A percentile compares a stretch with the other conserved stretches of the same genome.
Conservation (phyloP, 2,888 invertebrate genomes). For the Leptarthrus brevirostris region DNA sequence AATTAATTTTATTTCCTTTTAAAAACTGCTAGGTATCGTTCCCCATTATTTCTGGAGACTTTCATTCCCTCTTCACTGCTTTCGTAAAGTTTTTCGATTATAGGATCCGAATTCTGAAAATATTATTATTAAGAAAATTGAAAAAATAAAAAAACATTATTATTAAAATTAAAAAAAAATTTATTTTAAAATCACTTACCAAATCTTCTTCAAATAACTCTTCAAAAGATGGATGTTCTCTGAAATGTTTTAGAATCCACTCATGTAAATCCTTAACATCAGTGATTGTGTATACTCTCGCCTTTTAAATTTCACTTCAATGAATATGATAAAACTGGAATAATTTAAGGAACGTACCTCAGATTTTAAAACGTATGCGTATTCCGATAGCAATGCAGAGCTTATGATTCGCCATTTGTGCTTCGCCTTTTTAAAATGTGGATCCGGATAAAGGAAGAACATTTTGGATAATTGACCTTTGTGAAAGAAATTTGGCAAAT, state of each 20-base stretch:
- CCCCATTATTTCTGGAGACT: conserved; percentile 93
- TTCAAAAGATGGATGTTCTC: conserved; percentile 89
- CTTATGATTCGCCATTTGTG: conserved; percentile 99
- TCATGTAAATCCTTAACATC: conserved; percentile 97
- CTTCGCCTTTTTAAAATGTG: conserved; percentile 98
- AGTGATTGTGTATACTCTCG: conserved; percentile 94
- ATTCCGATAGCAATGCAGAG: conserved; percentile 91
- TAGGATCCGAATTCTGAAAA: conserved; percentile 78
- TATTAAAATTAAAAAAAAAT: background rate
- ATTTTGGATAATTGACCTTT: conserved; percentile 96
- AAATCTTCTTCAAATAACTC: conserved; percentile 78
- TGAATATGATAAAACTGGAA: conserved; percentile 58
- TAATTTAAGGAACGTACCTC: conserved; percentile 72
- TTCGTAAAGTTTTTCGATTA: conserved; percentile 89
- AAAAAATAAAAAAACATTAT: conserved; percentile 44
- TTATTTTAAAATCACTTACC: conserved; percentile 68
- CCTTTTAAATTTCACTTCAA: conserved; percentile 69
- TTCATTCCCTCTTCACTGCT: conserved; percentile 99
- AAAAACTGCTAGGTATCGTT: conserved; percentile 93
- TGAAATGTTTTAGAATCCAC: conserved; percentile 96
- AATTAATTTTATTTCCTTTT: conserved; percentile 72
- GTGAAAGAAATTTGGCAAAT: conserved; percentile 95
- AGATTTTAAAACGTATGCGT: conserved; percentile 91
- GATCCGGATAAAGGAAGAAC: conserved; percentile 99
- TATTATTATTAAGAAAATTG: conserved; percentile 61